Evolutionary conservation across 1,140 invertebrate genomes (phyloP).

Genomic region (Macrobrachium nipponense): DNA sequence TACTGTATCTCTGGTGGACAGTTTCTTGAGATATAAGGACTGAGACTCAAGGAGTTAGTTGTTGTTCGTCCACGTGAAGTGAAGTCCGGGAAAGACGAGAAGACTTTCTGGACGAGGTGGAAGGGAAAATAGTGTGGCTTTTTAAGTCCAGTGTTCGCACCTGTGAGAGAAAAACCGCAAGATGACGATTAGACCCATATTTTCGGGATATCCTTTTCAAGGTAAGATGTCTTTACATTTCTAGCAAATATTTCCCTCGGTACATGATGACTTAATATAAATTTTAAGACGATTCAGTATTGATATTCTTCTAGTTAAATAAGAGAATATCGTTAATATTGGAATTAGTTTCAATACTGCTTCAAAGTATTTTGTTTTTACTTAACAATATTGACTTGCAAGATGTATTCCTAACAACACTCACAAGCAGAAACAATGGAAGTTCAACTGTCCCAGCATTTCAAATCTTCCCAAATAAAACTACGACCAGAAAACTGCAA

Average conservation of each 20-base stretch:
- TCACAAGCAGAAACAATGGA: too few relatives aligned
- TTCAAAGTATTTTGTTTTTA: too few relatives aligned
- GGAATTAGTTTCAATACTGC: too few relatives aligned
- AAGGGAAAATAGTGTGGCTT: not conserved
- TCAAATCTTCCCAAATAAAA: too few relatives aligned
- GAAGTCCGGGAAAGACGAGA: not conserved
- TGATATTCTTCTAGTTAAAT: not conserved
- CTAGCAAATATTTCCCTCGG: not conserved
- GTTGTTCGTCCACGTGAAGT: not conserved
- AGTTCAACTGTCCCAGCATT: too few relatives aligned
- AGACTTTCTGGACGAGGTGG: not conserved
- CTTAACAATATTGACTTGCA: too few relatives aligned
- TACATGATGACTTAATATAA: not conserved
- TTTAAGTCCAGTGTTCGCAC: not conserved
- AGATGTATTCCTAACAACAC: too few relatives aligned
- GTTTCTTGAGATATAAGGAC: constrained; percentile 20
- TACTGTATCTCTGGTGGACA: constrained; percentile 31
- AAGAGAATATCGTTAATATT: too few relatives aligned
- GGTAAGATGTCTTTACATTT: constrained; percentile 31
- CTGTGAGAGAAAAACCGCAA: not conserved
- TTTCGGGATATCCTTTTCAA: constrained; percentile 52
- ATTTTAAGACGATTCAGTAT: not conserved
- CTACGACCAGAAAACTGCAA: too few relatives aligned
- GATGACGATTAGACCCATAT: constrained; percentile 53
- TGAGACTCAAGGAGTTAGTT: not conserved